A percentile compares a stretch with the other conserved stretches of the same genome.
Evolutionary conservation across 2,888 invertebrate species (phyloP).

Genomic region (Drosophila falleni): DNA sequence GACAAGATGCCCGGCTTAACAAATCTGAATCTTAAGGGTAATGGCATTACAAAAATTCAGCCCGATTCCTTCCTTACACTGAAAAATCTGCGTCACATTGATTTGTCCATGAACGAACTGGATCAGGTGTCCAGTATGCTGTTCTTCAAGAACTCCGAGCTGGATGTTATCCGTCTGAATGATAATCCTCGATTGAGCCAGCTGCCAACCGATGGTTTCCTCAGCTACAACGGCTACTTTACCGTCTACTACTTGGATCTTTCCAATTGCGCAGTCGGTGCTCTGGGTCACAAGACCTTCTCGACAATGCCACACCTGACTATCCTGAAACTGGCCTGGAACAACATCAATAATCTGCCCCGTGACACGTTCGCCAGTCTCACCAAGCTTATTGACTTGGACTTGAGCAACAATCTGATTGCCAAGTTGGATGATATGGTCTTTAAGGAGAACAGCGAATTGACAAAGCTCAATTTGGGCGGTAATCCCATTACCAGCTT

Average conservation of each 20-base stretch:
- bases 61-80: conserved; percentile 89
- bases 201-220: conserved; percentile 89
- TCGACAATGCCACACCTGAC: conserved; percentile 90
- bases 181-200: conserved; percentile 89
- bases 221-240: conserved; percentile 87
- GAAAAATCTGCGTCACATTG: conserved; percentile 89
- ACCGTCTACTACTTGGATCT: conserved; percentile 90
- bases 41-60: conserved; percentile 89
- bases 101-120: conserved; percentile 91
- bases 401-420: conserved; percentile 90
- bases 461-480: conserved; percentile 89
- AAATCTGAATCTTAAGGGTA: conserved; percentile 89
- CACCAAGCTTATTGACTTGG: conserved; percentile 89
- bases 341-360: conserved; percentile 88
- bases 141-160: conserved; percentile 89
- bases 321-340: conserved; percentile 89
- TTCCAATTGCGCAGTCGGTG: conserved; percentile 90
- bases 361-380: conserved; percentile 87
- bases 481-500: conserved; percentile 90
- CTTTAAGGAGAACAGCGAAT: conserved; percentile 89
- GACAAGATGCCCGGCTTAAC: conserved; percentile 88
- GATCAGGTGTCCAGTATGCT: conserved; percentile 89
- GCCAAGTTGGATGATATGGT: conserved; percentile 87
- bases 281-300: conserved; percentile 88
- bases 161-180: conserved; percentile 90